Conservation (phyloP, 2,888 invertebrate genomes). For the Lycophotia porphyrea region DNA sequence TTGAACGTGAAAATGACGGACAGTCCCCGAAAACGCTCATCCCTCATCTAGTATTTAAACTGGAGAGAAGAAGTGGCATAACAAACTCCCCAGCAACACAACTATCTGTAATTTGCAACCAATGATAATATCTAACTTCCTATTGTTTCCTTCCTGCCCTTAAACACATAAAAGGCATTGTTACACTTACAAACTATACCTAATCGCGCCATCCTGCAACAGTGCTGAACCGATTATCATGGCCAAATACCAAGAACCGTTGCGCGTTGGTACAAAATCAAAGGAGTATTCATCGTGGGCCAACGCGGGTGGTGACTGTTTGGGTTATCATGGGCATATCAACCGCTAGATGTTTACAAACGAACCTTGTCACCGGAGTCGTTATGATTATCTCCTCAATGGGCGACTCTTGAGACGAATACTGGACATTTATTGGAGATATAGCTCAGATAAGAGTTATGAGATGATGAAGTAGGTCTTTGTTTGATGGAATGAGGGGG, state of each 20-base stretch:
- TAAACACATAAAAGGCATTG: conserved; percentile 5
- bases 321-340: conserved; percentile 61
- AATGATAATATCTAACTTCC: conserved; percentile 12
- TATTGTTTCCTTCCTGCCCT: background rate
- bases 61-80: background rate
- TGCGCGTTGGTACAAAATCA: conserved; percentile 25
- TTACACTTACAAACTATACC: background rate
- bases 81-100: background rate
- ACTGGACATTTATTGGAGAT: conserved; percentile 54
- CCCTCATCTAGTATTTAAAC: background rate
- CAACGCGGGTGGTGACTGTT: conserved; percentile 57
- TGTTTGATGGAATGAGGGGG: conserved; percentile 28
- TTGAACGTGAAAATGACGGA: background rate
- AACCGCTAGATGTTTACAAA: conserved; percentile 50
- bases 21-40: background rate
- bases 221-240: background rate
- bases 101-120: background rate
- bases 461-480: conserved; percentile 34
- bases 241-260: conserved; percentile 46
- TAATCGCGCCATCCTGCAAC: conserved; percentile 23
- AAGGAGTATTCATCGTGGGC: conserved; percentile 47
- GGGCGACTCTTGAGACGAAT: conserved; percentile 42
- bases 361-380: conserved; percentile 51
- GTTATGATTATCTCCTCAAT: conserved; percentile 51
- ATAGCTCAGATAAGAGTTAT: conserved; percentile 46